Evolutionary conservation across 2,113 vertebrate genomes (phyloP).

Genomic region (Colaptes auratus): DNA sequence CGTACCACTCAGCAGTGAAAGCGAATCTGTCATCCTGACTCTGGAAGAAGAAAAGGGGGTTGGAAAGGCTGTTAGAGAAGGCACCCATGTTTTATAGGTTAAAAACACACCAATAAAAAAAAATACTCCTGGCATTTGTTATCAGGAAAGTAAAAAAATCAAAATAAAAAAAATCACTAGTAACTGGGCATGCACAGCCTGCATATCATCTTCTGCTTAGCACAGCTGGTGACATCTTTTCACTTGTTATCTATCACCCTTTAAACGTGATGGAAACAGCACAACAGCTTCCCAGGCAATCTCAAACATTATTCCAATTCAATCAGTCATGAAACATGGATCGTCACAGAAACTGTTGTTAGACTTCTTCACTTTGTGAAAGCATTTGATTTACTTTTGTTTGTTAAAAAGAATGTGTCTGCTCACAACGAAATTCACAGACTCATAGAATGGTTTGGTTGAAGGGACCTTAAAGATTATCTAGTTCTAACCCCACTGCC

Average conservation of each 20-base stretch:
- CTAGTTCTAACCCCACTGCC: too few relatives aligned
- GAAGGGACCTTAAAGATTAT: too few relatives aligned
- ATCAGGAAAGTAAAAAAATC: not conserved
- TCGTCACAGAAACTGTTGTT: not conserved
- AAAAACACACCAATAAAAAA: not conserved
- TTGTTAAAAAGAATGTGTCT: not conserved
- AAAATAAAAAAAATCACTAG: not conserved
- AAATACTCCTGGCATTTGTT: not conserved
- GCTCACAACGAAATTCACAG: not conserved
- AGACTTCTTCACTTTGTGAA: not conserved
- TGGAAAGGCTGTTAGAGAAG: not conserved
- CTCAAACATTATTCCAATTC: not conserved
- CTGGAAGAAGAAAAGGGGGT: constrained; percentile 44
- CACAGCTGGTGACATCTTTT: not conserved
- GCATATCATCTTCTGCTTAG: not conserved
- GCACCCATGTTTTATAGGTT: not conserved
- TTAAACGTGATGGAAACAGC: not conserved
- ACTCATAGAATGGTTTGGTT: not conserved
- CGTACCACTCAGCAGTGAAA: constrained; percentile 94
- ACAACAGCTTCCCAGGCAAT: not conserved
- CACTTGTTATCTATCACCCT: not conserved
- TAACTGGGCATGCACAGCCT: not conserved
- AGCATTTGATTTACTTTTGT: not conserved
- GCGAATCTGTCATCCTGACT: constrained; percentile 88
- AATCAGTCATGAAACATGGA: not conserved